phyloP scores from a whole-genome alignment of 2,113 vertebrate genomes.

The Polyodon spathula region DNA sequence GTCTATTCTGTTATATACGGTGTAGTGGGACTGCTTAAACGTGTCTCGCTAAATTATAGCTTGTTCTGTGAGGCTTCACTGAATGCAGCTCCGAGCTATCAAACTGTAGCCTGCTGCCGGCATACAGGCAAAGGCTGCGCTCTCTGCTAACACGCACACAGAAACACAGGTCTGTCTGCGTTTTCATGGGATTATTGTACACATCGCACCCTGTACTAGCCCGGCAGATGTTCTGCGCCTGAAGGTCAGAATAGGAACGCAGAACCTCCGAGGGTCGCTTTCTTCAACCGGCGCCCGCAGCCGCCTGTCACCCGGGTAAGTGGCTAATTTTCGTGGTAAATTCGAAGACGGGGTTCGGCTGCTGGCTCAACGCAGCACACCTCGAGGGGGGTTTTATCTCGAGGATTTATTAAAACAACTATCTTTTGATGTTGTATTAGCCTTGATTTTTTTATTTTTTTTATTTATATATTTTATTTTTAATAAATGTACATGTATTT shows the following conservation, averaged over 20 bases:
- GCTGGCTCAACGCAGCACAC: too few species aligned
- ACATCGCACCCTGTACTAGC: neutral
- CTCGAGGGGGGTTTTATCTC: too few species aligned
- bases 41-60: conserved; percentile 8
- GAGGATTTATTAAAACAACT: too few species aligned
- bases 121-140: conserved; percentile 1
- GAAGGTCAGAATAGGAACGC: conserved; percentile 16
- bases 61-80: conserved; percentile 1
- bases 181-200: conserved; percentile 18
- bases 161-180: neutral
- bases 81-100: conserved; percentile 12
- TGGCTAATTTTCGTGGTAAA: neutral
- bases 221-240: neutral
- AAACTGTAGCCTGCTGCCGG: conserved; percentile 13
- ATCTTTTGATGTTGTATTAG: too few species aligned
- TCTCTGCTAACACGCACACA: too few species aligned
- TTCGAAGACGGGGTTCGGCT: too few species aligned
- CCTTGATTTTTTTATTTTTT: too few species aligned
- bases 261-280: conserved; percentile 3
- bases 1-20: conserved; percentile 9
- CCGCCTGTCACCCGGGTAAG: conserved; percentile 12
- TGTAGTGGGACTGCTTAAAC: neutral
- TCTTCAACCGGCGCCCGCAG: conserved; percentile 4
- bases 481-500: too few species aligned
- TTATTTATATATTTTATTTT: too few species aligned